Conservation (phyloP, 2,797 vertebrate species). For the Phrynocephalus forsythii region DNA sequence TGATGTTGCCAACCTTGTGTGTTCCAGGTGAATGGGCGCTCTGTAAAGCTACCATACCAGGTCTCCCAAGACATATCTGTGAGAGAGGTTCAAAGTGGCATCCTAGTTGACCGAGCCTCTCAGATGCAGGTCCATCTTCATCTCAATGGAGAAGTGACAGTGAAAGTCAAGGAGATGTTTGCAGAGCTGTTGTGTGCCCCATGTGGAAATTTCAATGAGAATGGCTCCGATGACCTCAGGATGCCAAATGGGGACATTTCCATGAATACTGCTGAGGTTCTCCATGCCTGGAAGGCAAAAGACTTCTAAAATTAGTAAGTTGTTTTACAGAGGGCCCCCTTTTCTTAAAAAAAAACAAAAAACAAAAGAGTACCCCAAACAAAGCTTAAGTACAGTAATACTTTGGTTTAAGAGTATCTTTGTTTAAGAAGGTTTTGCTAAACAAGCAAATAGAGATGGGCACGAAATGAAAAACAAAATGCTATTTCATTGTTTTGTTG, state of each 20-base stretch:
- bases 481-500: too few species aligned
- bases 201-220: constrained; percentile 87
- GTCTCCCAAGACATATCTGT: constrained; percentile 62
- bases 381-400: too few species aligned
- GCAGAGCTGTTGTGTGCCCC: constrained; percentile 82
- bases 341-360: too few species aligned
- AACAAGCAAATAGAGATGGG: too few species aligned
- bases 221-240: constrained; percentile 78
- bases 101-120: constrained; percentile 77
- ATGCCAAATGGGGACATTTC: constrained; percentile 69
- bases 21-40: constrained; percentile 80
- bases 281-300: constrained; percentile 60
- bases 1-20: fast-evolving
- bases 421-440: too few species aligned
- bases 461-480: too few species aligned
- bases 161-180: constrained; percentile 77
- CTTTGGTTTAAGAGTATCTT: too few species aligned
- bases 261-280: constrained; percentile 41
- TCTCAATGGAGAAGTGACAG: constrained; percentile 69
- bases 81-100: constrained; percentile 33
- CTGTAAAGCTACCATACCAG: constrained; percentile 74
- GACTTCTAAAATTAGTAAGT: constrained; percentile 59
- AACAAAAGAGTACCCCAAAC: too few species aligned
- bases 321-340: background rate
- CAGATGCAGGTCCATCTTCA: constrained; percentile 81